Percentiles rank a stretch among this genome's conserved stretches.
Evolutionary conservation across 2,888 invertebrate genomes (phyloP).

Genomic region (Drosophila subquinaria): DNA sequence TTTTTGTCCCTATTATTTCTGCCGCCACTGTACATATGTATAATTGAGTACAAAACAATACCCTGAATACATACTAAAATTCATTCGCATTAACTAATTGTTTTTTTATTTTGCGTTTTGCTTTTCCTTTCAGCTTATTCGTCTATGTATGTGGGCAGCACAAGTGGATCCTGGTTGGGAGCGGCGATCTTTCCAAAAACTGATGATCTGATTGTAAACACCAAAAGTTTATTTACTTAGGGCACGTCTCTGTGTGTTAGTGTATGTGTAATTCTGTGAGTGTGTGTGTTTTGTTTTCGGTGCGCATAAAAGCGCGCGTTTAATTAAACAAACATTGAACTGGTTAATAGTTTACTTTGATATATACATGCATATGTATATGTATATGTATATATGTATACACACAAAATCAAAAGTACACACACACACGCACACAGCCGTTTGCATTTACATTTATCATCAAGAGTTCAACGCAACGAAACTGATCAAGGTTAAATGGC

Average conservation of each 20-base stretch:
- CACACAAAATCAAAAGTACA: slow-evolving; percentile 29
- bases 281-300: slow-evolving; percentile 21
- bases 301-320: slow-evolving; percentile 40
- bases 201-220: slow-evolving; percentile 37
- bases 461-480: slow-evolving; percentile 73
- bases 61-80: not conserved
- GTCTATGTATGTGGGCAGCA: slow-evolving; percentile 11
- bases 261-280: not conserved
- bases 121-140: slow-evolving; percentile 7
- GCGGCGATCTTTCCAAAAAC: slow-evolving; percentile 13
- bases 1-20: too few relatives aligned
- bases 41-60: not conserved
- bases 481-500: slow-evolving; percentile 72
- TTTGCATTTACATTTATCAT: slow-evolving; percentile 56
- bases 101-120: not conserved
- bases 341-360: slow-evolving; percentile 54
- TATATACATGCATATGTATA: too few relatives aligned
- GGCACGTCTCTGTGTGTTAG: not conserved
- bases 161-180: slow-evolving; percentile 31
- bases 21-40: not conserved
- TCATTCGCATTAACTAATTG: slow-evolving; percentile 6
- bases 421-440: slow-evolving; percentile 13
- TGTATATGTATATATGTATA: slow-evolving; percentile 9
- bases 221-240: slow-evolving; percentile 29
- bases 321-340: slow-evolving; percentile 56